Percentiles rank a stretch among this genome's conserved stretches.
These are phyloP conservation scores for Ophion ellenae DNA, from an alignment of 2,888 invertebrate species.

Conservation along the genomic window DNA sequence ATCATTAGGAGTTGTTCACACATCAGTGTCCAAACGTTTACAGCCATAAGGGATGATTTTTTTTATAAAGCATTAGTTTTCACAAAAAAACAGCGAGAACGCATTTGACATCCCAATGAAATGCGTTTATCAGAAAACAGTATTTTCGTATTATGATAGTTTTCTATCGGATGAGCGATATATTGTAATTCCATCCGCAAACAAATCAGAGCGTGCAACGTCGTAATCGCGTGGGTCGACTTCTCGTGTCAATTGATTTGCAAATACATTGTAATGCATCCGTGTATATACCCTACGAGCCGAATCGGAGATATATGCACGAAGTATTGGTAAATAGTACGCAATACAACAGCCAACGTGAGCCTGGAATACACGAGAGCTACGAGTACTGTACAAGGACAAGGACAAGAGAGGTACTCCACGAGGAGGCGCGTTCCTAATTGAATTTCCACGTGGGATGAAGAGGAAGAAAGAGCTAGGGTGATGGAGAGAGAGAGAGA, in stretches of 20 bases:
- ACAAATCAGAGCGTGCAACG: slow-evolving; percentile 23
- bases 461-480: slow-evolving; percentile 31
- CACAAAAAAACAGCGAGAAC: no score
- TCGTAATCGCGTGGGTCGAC: slow-evolving; percentile 45
- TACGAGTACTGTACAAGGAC: slow-evolving; percentile 60
- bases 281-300: neutral
- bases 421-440: slow-evolving; percentile 64
- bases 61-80: no score
- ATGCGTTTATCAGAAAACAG: no score
- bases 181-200: slow-evolving; percentile 25
- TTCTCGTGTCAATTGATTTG: slow-evolving; percentile 62
- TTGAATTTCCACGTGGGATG: slow-evolving; percentile 70
- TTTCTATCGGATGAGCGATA: no score
- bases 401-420: slow-evolving; percentile 63
- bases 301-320: slow-evolving; percentile 20
- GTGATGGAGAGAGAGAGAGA: slow-evolving; percentile 30
- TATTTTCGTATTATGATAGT: no score
- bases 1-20: no score
- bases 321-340: slow-evolving; percentile 29
- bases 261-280: slow-evolving; percentile 49
- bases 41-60: no score
- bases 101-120: no score
- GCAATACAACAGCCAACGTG: slow-evolving; percentile 50
- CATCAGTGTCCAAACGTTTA: no score
- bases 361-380: slow-evolving; percentile 58